phyloP scores from a whole-genome alignment of 2,888 invertebrate species.

The Pachycephus smyrnensis region DNA sequence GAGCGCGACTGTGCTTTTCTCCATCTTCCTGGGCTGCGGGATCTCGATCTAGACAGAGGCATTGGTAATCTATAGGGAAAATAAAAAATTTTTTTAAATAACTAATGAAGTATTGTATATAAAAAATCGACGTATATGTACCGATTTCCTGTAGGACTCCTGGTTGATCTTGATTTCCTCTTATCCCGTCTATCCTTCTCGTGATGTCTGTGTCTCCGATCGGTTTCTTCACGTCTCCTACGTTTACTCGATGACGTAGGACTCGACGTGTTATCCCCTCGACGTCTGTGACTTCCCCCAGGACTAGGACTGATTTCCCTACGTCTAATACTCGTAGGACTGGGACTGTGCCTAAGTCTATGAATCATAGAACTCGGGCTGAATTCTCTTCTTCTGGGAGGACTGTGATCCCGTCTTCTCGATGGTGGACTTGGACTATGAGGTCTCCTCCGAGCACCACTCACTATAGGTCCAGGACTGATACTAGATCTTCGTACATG shows the following conservation, averaged over 20 bases:
- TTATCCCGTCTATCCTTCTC: conserved; percentile 68
- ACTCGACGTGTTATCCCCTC: conserved; percentile 46
- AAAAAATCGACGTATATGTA: conserved; percentile 23
- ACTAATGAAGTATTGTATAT: background rate
- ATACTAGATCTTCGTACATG: conserved; percentile 42
- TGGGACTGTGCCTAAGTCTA: conserved; percentile 57
- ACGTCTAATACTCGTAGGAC: conserved; percentile 47
- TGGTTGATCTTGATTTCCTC: conserved; percentile 63
- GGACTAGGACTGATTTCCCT: conserved; percentile 59
- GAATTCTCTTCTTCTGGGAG: conserved; percentile 55
- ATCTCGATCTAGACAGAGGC: conserved; percentile 69
- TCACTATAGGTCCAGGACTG: conserved; percentile 37
- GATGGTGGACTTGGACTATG: conserved; percentile 61
- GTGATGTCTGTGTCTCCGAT: conserved; percentile 68
- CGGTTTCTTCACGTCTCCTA: conserved; percentile 63
- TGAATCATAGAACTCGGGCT: conserved; percentile 46
- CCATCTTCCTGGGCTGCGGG: conserved; percentile 72
- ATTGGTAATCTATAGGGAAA: conserved; percentile 43
- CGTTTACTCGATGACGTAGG: conserved; percentile 64
- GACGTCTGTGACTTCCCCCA: conserved; percentile 46
- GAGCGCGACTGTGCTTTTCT: conserved; percentile 68
- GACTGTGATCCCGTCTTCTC: conserved; percentile 48
- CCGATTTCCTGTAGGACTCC: conserved; percentile 57
- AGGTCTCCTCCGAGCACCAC: conserved; percentile 49
- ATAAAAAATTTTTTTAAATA: background rate